A percentile compares a stretch with the other conserved stretches of the same genome.
phyloP scores from a whole-genome alignment of 2,797 vertebrate species.

The Phalanger gymnotis region DNA sequence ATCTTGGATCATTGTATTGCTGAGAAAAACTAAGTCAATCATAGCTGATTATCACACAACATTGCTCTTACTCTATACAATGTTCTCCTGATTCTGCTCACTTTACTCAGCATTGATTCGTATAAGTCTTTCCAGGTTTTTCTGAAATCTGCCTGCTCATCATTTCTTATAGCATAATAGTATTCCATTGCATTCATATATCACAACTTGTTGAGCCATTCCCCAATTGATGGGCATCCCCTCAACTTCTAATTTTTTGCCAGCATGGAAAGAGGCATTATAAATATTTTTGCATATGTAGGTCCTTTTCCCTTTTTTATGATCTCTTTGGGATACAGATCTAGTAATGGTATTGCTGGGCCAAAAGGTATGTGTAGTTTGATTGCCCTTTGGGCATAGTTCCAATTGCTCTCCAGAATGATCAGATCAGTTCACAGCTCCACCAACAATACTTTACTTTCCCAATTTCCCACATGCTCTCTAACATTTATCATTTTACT shows the following conservation, averaged over 20 bases:
- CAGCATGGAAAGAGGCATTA: not conserved
- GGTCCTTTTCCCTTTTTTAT: not conserved
- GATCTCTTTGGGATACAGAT: not conserved
- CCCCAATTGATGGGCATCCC: not conserved
- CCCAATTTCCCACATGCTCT: not conserved
- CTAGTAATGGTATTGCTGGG: not conserved
- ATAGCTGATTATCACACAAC: no score
- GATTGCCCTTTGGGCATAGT: not conserved
- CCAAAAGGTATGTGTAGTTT: not conserved
- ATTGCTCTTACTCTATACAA: not conserved
- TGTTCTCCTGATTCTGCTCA: not conserved
- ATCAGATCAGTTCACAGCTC: not conserved
- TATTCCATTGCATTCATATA: not conserved
- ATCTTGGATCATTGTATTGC: not conserved
- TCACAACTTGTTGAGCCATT: not conserved
- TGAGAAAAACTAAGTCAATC: not conserved
- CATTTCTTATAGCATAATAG: not conserved
- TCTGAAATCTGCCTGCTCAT: not conserved
- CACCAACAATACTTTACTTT: no score
- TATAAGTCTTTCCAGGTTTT: not conserved
- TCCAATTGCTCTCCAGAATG: not conserved
- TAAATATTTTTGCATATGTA: not conserved
- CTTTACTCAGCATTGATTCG: not conserved
- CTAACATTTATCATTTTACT: not conserved
- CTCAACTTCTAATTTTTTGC: not conserved